Conservation (phyloP, 2,888 invertebrate genomes). For the Anthophora plumipes region DNA sequence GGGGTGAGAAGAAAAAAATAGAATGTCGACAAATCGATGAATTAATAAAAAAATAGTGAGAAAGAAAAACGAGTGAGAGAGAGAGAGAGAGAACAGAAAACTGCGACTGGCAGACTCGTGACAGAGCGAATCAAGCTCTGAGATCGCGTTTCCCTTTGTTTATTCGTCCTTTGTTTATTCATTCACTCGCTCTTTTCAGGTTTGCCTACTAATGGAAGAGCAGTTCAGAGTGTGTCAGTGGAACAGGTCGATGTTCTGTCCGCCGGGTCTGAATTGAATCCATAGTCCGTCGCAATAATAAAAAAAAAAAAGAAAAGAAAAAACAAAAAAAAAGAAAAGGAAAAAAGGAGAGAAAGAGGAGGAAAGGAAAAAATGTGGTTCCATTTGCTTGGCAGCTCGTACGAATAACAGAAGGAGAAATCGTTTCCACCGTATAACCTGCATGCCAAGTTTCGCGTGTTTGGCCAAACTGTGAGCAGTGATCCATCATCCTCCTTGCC, state of each 20-base stretch:
- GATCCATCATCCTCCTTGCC: conserved; percentile 48
- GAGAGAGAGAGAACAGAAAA: neutral
- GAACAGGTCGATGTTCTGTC: conserved; percentile 64
- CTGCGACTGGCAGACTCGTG: conserved; percentile 38
- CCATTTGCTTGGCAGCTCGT: conserved; percentile 62
- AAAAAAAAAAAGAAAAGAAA: conserved; percentile 39
- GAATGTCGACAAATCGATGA: conserved; percentile 45
- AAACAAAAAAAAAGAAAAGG: neutral
- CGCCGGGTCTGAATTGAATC: conserved; percentile 60
- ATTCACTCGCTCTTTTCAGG: conserved; percentile 52
- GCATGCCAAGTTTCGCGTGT: conserved; percentile 60
- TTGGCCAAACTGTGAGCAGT: conserved; percentile 24
- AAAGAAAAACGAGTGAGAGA: neutral
- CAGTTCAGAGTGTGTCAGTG: conserved; percentile 63
- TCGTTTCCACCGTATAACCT: conserved; percentile 45
- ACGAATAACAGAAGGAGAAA: conserved; percentile 45
- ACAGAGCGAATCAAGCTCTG: conserved; percentile 59
- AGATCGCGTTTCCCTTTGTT: conserved; percentile 64
- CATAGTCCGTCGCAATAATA: conserved; percentile 48
- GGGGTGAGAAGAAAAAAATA: neutral
- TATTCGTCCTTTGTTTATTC: conserved; percentile 62
- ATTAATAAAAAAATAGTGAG: conserved; percentile 56
- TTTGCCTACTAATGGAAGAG: conserved; percentile 53
- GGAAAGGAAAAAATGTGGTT: conserved; percentile 15
- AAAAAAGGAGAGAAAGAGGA: neutral